Base-by-base conservation (phyloP, 2,113 vertebrate species). In the Melospiza melodia region DNA sequence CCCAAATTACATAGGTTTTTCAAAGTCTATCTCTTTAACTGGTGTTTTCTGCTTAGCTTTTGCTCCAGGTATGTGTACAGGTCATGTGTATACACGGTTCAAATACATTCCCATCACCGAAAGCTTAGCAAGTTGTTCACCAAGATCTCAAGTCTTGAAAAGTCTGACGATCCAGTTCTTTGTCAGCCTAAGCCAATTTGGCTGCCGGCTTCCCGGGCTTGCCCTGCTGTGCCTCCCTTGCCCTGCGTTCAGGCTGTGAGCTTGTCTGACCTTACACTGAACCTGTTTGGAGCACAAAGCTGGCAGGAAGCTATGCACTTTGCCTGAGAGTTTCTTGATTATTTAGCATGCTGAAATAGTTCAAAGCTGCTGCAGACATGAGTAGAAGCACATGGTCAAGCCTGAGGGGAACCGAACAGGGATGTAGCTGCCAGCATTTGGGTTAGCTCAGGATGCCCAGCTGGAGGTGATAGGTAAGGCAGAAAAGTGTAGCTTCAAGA, bases 181-280 rank as follows among this genome's bases (percentile, higher is more conserved):
- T 48, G 84, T 65, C 59, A 59, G 35, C 65, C 76, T 90, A 67
- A 89, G 86, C 90, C 68, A 83, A 25, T 92, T 83, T 84, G 84
- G 63, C 88, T 84, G 86, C 51, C 0, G 8, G 43, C 72, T 93
- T 85, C 68, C 39, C 0, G 0, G 71, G 72, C 84, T 90, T 93
- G 90, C 90, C 80, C 72, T 84, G 83, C 71, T 91, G 46, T 74
- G 88, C 86, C 57, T 90, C 55, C 54, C 76, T 24, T 67, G 83
- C 68, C 65, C 76, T 48, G 59, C 11, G 3, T 74, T 89, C 88
- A 74, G 65, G 61, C 94, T 72, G 11, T 63, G 57, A 92, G 89
- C 80, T 89, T 55, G 68, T 87, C 76, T 96, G 96, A 96, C 96
- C 96, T 96, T 74, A 81, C 57, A 21, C 86, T 97, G 95, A 96